Conservation (phyloP, 2,113 vertebrate genomes). For the Halichoerus grypus region DNA sequence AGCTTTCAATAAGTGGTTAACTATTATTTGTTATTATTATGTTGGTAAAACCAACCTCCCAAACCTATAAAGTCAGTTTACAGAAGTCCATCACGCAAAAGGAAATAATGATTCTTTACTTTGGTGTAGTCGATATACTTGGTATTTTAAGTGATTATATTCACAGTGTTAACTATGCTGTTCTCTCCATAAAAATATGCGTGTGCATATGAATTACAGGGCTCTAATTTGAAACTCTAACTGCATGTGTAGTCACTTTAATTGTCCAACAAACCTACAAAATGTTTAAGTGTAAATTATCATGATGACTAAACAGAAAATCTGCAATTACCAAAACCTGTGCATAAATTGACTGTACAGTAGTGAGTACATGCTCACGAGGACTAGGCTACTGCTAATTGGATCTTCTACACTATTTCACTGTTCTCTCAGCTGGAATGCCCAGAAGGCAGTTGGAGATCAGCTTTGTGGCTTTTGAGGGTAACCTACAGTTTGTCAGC, state of each 20-base stretch:
- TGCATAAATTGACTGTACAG: neutral
- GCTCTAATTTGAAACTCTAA: slow-evolving; percentile 24
- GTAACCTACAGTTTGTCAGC: neutral
- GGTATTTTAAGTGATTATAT: slow-evolving; percentile 50
- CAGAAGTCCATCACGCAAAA: neutral
- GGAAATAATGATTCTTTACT: slow-evolving; percentile 9
- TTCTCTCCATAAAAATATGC: slow-evolving; percentile 18
- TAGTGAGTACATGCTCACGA: neutral
- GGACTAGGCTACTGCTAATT: neutral
- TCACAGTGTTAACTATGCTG: neutral
- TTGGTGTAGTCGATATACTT: neutral
- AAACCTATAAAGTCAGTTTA: slow-evolving; percentile 41
- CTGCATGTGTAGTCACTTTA: slow-evolving; percentile 7
- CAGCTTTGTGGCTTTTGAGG: neutral
- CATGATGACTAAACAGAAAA: slow-evolving; percentile 35
- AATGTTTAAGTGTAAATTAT: slow-evolving; percentile 46
- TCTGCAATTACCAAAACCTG: neutral
- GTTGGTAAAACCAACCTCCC: slow-evolving; percentile 11
- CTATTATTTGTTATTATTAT: slow-evolving; percentile 51
- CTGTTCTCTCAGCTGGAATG: neutral
- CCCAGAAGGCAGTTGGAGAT: neutral
- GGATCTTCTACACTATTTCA: neutral
- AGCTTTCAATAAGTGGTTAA: neutral
- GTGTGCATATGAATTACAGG: neutral
- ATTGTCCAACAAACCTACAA: slow-evolving; percentile 16